phyloP scores from a whole-genome alignment of 2,888 invertebrate species.

The Tetragonisca angustula region DNA sequence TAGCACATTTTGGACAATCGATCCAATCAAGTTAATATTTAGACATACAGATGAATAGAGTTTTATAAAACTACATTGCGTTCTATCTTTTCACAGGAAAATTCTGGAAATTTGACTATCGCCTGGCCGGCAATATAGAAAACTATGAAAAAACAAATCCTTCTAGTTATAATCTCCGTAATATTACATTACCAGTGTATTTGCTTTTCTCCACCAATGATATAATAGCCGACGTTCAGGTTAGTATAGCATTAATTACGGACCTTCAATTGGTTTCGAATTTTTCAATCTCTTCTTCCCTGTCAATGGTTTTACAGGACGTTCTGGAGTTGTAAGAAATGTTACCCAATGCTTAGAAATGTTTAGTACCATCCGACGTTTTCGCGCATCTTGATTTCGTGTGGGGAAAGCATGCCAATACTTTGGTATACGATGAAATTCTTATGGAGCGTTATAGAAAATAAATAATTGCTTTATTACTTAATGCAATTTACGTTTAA shows the following conservation, averaged over 20 bases:
- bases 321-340: slow-evolving; percentile 84
- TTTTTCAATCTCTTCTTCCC: background rate
- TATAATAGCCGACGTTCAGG: slow-evolving; percentile 71
- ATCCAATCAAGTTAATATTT: slow-evolving; percentile 75
- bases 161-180: slow-evolving; percentile 75
- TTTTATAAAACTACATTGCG: background rate
- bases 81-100: slow-evolving; percentile 63
- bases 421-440: too few species aligned
- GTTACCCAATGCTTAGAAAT: slow-evolving; percentile 85
- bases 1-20: slow-evolving; percentile 78
- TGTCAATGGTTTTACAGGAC: slow-evolving; percentile 80
- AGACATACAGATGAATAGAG: too few species aligned
- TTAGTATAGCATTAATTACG: slow-evolving; percentile 44
- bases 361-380: slow-evolving; percentile 84
- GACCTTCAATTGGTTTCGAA: background rate
- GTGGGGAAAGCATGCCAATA: too few species aligned
- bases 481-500: too few species aligned
- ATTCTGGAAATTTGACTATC: slow-evolving; percentile 78
- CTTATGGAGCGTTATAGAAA: too few species aligned
- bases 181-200: slow-evolving; percentile 75
- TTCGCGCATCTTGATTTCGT: slow-evolving; percentile 89
- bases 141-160: slow-evolving; percentile 72
- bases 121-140: slow-evolving; percentile 69
- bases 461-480: too few species aligned
- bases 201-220: slow-evolving; percentile 77